These are phyloP conservation scores for Callitettix versicolor DNA, from an alignment of 1,140 invertebrate species.

Conservation along the genomic window DNA sequence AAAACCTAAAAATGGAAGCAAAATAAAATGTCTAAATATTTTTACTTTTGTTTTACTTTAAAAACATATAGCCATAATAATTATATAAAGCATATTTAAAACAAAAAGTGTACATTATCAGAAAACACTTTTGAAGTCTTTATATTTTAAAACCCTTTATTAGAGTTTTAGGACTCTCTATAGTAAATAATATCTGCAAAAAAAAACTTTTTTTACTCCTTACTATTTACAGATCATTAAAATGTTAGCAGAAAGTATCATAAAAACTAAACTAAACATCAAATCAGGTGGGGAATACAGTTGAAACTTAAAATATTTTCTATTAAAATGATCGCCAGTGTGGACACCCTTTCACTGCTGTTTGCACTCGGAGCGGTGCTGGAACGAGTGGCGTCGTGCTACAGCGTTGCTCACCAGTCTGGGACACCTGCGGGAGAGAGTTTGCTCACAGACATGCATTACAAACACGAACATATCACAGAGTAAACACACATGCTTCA, in stretches of 20 bases:
- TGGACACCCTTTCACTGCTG: slow-evolving; percentile 9
- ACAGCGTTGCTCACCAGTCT: slow-evolving; percentile 8
- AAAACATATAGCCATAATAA: no score
- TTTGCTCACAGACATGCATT: slow-evolving; percentile 17
- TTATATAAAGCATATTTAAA: no score
- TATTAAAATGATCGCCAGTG: no score
- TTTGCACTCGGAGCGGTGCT: slow-evolving; percentile 22
- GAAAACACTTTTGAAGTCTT: no score
- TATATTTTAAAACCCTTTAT: no score
- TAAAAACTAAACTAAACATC: neutral
- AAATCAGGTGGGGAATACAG: neutral
- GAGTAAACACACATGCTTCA: neutral
- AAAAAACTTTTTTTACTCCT: no score
- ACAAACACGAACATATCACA: slow-evolving; percentile 14
- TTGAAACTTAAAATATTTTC: neutral
- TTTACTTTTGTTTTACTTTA: no score
- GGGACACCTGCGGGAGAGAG: slow-evolving; percentile 16
- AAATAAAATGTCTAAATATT: no score
- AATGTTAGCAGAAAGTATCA: slow-evolving; percentile 1
- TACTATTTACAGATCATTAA: slow-evolving; percentile 26
- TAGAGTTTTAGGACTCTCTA: no score
- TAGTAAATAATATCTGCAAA: no score
- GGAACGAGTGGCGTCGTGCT: slow-evolving; percentile 21
- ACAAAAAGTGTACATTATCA: no score
- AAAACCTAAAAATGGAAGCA: no score